Base-by-base conservation (phyloP, 2,888 invertebrate species). In the Phaedon cochleariae region DNA sequence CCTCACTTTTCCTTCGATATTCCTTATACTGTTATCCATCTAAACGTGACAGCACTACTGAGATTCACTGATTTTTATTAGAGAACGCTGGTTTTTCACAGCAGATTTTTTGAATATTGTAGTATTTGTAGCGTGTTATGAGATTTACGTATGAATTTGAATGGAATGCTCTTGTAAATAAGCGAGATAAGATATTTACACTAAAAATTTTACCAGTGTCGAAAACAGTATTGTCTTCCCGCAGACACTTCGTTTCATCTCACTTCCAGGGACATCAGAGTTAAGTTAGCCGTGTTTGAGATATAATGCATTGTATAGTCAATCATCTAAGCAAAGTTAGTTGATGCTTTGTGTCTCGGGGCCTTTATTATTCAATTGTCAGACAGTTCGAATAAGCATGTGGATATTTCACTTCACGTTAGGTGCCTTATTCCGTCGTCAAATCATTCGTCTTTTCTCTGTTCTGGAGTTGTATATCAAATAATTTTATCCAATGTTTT, bases 291-390 rank as follows among this genome's bases (percentile, higher is more conserved):
- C 12, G 71, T 69, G 71, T 71, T 72, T 71, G 70, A 69, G 67
- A 72, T 57, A 5, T 67, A 70, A 71, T 73, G 72, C 72, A 73
- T 64, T 67, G 64, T 71, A 34, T 34, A 65, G 65, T 69, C 72
- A 73, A 74, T 74, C 73, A 74, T 68, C 63, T 67, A 67, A 60
- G 26, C 61, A 49, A 60, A 62, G 51, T 65, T 61, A 45, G 62
- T 63, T 58, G 62, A 58, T 64, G 54, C 34, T 5, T 34, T 34
- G 4, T 7, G 26, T 26, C 3, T 26, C 26, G 61, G 55, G 61
- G 58, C 69, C 69, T 65, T 68, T 59, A 73, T 73, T 71, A 73
- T 73, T 55, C 66, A 66, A 62, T 66, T 66, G 66, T 34, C 60
- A 34, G 31, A 34, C 10, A 34, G 4, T 10, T 10, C 31, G 10